phyloP scores from a whole-genome alignment of 2,888 invertebrate species.

The Drosophila greeni region DNA sequence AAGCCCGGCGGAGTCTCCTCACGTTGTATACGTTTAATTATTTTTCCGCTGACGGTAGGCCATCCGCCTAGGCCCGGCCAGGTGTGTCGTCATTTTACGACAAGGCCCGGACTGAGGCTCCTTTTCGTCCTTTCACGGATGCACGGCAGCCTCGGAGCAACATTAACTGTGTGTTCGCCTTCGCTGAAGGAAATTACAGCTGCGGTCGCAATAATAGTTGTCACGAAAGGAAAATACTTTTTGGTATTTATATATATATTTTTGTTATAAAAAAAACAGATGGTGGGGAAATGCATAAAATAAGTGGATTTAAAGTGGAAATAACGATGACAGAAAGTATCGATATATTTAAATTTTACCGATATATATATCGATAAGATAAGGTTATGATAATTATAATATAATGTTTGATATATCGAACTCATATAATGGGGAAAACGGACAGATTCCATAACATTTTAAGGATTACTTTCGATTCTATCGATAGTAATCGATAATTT shows the following conservation, averaged over 20 bases:
- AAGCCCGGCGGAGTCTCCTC: slow-evolving; percentile 37
- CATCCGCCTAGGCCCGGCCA: slow-evolving; percentile 25
- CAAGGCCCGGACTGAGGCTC: not conserved
- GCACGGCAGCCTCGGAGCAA: slow-evolving; percentile 17
- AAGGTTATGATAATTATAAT: too few relatives aligned
- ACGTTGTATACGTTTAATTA: slow-evolving; percentile 61
- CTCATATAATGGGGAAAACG: too few relatives aligned
- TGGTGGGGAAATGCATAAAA: not conserved
- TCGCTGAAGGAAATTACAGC: slow-evolving; percentile 11
- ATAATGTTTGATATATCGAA: too few relatives aligned
- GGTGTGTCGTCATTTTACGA: slow-evolving; percentile 34
- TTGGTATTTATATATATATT: not conserved
- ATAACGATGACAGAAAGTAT: not conserved
- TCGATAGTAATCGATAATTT: too few relatives aligned
- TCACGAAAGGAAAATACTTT: not conserved
- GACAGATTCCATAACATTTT: too few relatives aligned
- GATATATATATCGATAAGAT: too few relatives aligned
- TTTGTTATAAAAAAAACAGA: not conserved
- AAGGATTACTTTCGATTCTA: too few relatives aligned
- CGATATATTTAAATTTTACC: not conserved
- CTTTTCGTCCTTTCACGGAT: slow-evolving; percentile 6
- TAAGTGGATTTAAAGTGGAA: not conserved
- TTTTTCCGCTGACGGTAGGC: slow-evolving; percentile 53
- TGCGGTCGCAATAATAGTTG: slow-evolving; percentile 4
- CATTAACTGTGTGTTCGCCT: slow-evolving; percentile 21